Base-by-base conservation (phyloP, 2,888 invertebrate genomes). In the Thalpophila matura region DNA sequence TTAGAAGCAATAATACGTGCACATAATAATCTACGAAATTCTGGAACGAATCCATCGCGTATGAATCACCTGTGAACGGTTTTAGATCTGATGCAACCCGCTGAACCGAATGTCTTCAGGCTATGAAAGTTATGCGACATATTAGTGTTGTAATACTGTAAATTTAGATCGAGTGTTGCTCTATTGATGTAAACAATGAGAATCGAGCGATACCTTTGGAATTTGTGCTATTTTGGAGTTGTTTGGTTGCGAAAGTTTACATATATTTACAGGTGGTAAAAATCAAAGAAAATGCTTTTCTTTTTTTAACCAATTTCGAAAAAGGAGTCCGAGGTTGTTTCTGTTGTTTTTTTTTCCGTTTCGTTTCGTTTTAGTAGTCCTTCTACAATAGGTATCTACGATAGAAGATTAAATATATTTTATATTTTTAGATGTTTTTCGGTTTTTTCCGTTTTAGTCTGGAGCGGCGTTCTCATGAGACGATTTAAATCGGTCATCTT, bases 81-180 rank as follows among this genome's bases (percentile, higher is more conserved):
- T 90, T 89, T 91, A 90, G 90, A 86, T 83, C 77, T 93, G 92
- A 94, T 94, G 93, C 92, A 91, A 91, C 78, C 83, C 68, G 24
- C 50, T 77, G 76, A 81, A 83, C 83, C 77, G 78, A 84, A 84
- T 83, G 67, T 84, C 74, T 78, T 61, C 18, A 24, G 59, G 67
- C 76, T 77, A 74, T 76, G 76, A 83, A 74, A 79, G 59, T 62
- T 80, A 80, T 71, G 70, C 68, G 81, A 80, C 78, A 80, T 80
- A 68, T 69, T 59, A 68, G 63, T 77, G 78, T 81, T 77, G 79
- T 64, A 79, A 79, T 64, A 42, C 33, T 56, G 58, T 83, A 84
- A 78, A 83, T 69, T 80, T 85, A 83, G 77, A 73, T 47, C 29
- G 33, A 58, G 58, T 72, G 64, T 80, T 61, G 51, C 35, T 56